Evolutionary conservation across 2,113 vertebrate genomes (phyloP).

Genomic region (Notothenia coriiceps): DNA sequence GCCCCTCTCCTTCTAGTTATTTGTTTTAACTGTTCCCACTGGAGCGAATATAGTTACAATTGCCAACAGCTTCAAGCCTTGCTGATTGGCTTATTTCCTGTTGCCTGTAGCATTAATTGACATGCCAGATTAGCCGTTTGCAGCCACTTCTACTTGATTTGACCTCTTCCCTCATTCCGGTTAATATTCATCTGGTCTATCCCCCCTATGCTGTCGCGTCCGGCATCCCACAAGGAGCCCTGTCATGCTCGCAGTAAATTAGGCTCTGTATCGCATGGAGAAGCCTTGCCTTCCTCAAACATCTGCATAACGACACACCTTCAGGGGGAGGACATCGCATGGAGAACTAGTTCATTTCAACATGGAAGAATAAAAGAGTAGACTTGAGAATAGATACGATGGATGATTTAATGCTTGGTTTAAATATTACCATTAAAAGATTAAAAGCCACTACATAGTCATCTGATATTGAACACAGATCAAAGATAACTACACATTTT

Average conservation of each 20-base stretch:
- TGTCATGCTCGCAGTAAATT: slow-evolving; percentile 52
- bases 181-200: slow-evolving; percentile 58
- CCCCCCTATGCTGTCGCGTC: slow-evolving; percentile 40
- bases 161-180: not conserved
- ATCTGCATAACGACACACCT: slow-evolving; percentile 38
- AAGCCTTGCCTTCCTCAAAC: slow-evolving; percentile 15
- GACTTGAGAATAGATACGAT: not conserved
- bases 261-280: slow-evolving; percentile 47
- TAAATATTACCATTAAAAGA: slow-evolving; percentile 1
- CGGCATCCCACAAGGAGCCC: slow-evolving; percentile 31
- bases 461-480: not conserved
- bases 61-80: slow-evolving; percentile 41
- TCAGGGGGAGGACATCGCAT: slow-evolving; percentile 10
- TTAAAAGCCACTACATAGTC: not conserved
- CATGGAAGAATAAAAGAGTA: not conserved
- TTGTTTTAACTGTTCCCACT: slow-evolving; percentile 51
- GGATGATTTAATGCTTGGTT: slow-evolving; percentile 8
- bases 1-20: slow-evolving; percentile 40
- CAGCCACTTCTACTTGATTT: slow-evolving; percentile 30
- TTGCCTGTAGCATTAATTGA: slow-evolving; percentile 42
- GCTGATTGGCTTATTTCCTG: slow-evolving; percentile 54
- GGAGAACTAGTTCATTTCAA: not conserved
- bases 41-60: slow-evolving; percentile 19
- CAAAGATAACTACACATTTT: not conserved
- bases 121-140: slow-evolving; percentile 37